A percentile compares a stretch with the other conserved stretches of the same genome.
phyloP scores from a whole-genome alignment of 1,140 invertebrate species.

The Lepidotrigona ventralis region DNA sequence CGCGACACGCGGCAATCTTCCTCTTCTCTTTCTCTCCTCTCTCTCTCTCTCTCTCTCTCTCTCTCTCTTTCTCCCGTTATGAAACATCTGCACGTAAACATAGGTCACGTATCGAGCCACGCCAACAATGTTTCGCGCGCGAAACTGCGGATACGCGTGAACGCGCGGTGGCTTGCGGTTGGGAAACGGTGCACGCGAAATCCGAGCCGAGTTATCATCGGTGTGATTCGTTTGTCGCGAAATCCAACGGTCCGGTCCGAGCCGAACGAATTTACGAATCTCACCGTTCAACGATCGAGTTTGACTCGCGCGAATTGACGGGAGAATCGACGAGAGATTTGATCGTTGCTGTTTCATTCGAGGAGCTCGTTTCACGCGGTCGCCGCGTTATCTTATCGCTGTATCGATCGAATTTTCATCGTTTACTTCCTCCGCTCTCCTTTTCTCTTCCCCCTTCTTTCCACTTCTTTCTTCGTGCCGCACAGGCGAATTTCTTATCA shows the following conservation, averaged over 20 bases:
- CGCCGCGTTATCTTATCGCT: background rate
- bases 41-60: background rate
- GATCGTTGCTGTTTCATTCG: background rate
- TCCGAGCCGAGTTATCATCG: background rate
- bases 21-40: background rate
- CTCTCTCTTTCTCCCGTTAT: background rate
- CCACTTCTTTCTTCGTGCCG: slow-evolving; percentile 2
- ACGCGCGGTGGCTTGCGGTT: background rate
- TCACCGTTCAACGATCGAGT: background rate
- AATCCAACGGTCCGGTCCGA: background rate
- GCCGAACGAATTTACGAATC: slow-evolving; percentile 13
- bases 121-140: slow-evolving; percentile 19
- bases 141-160: slow-evolving; percentile 2
- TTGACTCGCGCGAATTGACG: background rate
- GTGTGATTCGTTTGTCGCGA: background rate
- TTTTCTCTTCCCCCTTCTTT: background rate
- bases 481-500: slow-evolving; percentile 66
- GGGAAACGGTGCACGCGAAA: background rate
- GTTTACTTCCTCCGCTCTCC: background rate
- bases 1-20: background rate
- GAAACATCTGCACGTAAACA: slow-evolving; percentile 38
- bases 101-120: slow-evolving; percentile 16
- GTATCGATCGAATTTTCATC: slow-evolving; percentile 7
- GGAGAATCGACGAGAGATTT: background rate
- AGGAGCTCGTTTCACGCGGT: background rate